Evolutionary conservation across 2,797 vertebrate species (phyloP).

Genomic region (Urosaurus nigricauda): DNA sequence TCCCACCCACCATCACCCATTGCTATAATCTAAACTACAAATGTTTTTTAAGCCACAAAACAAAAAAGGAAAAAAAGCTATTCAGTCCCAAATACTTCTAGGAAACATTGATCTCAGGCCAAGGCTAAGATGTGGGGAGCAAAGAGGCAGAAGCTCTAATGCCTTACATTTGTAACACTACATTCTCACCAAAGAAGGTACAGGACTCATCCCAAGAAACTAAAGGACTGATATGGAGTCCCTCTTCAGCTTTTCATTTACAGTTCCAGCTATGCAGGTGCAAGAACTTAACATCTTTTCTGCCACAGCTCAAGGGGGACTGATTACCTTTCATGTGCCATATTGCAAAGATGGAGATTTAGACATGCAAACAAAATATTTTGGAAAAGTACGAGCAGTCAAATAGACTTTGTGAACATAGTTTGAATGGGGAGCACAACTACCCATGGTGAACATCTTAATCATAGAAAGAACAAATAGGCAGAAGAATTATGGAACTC

Average conservation of each 20-base stretch:
- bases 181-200: constrained; percentile 41
- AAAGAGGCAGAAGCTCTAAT: constrained; percentile 38
- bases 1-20: neutral
- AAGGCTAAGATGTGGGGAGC: constrained; percentile 49
- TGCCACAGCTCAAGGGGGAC: constrained; percentile 4
- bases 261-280: neutral
- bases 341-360: neutral
- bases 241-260: constrained; percentile 27
- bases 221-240: neutral
- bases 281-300: neutral
- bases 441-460: neutral
- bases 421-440: neutral
- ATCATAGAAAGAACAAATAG: neutral
- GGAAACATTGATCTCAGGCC: constrained; percentile 55
- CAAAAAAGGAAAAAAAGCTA: constrained; percentile 33
- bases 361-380: neutral
- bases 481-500: neutral
- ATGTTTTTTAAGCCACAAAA: constrained; percentile 56
- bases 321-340: neutral
- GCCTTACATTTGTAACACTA: constrained; percentile 24
- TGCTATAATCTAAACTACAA: constrained; percentile 60
- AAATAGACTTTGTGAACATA: neutral
- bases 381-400: neutral
- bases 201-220: constrained; percentile 16
- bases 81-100: constrained; percentile 58